phyloP scores from a whole-genome alignment of 2,797 vertebrate genomes.

The Prionace glauca region DNA sequence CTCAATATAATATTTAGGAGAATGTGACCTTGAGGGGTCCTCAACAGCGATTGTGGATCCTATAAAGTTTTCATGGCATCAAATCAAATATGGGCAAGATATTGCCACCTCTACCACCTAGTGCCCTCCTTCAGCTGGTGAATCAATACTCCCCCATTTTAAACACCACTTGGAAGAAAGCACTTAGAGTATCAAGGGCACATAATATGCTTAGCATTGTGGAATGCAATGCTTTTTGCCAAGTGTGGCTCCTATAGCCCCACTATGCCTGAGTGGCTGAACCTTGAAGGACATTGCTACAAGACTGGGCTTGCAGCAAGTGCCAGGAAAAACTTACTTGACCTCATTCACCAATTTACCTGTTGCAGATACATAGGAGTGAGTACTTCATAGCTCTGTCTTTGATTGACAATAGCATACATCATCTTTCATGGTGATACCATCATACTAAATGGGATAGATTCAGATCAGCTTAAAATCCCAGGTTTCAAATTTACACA shows the following conservation, averaged over 20 bases:
- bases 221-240: neutral
- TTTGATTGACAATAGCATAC: neutral
- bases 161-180: neutral
- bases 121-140: neutral
- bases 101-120: neutral
- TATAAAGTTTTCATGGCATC: neutral
- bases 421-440: neutral
- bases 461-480: too few relatives aligned
- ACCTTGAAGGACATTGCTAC: neutral
- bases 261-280: neutral
- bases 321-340: neutral
- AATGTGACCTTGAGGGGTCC: neutral
- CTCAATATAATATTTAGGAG: too few relatives aligned
- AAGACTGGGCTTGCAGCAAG: neutral
- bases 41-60: neutral
- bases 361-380: neutral
- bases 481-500: too few relatives aligned
- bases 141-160: neutral
- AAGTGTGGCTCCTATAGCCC: neutral
- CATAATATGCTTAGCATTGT: neutral
- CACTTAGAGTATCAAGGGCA: neutral
- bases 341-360: neutral
- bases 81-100: neutral
- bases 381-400: neutral
- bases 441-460: too few relatives aligned